Conservation (phyloP, 35 echinoderm and acorn worm genomes). For the Nesometra sesokonis region DNA sequence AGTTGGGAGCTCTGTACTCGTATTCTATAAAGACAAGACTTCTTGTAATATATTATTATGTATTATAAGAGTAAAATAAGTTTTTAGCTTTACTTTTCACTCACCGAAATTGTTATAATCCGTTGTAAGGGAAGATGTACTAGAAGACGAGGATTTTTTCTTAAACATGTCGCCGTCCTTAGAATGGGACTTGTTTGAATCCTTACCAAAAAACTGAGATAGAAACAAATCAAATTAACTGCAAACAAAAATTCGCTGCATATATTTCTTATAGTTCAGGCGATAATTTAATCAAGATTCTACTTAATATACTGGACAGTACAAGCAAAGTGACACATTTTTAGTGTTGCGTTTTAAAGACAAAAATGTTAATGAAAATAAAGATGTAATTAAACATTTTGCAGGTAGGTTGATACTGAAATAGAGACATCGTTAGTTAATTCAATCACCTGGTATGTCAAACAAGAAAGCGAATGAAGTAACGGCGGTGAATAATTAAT, state of each 20-base stretch:
- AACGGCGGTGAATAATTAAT: too few species aligned
- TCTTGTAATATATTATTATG: too few species aligned
- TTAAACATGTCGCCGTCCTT: background rate
- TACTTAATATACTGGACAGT: too few species aligned
- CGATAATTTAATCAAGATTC: too few species aligned
- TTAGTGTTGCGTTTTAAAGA: too few species aligned
- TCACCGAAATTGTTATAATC: background rate
- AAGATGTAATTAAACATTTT: background rate
- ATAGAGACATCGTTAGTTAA: background rate
- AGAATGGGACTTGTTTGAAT: background rate
- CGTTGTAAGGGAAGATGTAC: background rate
- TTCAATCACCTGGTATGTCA: background rate
- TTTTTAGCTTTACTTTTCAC: too few species aligned
- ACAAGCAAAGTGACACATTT: too few species aligned
- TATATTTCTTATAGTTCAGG: background rate
- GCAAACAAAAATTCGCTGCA: background rate
- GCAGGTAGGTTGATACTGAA: background rate
- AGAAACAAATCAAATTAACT: background rate
- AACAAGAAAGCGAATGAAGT: too few species aligned
- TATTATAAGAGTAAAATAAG: too few species aligned
- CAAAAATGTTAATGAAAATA: too few species aligned
- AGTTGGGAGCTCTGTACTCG: too few species aligned
- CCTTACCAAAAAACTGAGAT: background rate
- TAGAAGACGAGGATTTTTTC: background rate
- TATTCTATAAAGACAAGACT: too few species aligned